phyloP scores from a whole-genome alignment of 2,797 vertebrate species.

The Acanthiza pusilla region DNA sequence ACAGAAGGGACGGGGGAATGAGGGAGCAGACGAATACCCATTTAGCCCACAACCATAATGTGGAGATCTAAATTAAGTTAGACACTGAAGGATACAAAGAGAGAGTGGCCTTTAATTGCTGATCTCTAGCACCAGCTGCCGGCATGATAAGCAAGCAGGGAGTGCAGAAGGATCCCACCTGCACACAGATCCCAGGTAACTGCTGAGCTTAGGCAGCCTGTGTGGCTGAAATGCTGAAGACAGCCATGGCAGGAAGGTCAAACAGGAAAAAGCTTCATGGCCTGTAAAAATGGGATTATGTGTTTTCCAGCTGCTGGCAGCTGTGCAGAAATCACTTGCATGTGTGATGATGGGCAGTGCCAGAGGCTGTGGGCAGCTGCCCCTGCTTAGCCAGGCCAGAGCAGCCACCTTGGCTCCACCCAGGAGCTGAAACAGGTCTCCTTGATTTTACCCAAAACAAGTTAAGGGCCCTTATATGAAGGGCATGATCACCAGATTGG shows the following conservation, averaged over 20 bases:
- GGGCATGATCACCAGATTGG: not conserved
- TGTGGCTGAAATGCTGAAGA: not conserved
- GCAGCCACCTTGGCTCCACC: not conserved
- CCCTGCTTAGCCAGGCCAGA: not conserved
- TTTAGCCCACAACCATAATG: not conserved
- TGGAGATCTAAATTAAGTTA: not conserved
- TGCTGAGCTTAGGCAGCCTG: rapidly evolving
- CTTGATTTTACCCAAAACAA: not conserved
- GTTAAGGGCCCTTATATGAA: not conserved
- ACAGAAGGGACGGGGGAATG: not conserved
- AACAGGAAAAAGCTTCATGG: not conserved
- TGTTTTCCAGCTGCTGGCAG: not conserved
- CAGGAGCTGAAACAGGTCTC: not conserved
- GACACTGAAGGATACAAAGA: not conserved
- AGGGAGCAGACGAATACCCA: not conserved
- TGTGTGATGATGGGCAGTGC: rapidly evolving
- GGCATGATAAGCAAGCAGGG: rapidly evolving
- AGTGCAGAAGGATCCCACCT: not conserved
- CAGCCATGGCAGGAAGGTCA: not conserved
- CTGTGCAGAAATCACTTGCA: not conserved
- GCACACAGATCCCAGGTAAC: not conserved
- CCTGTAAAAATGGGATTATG: not conserved
- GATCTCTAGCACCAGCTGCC: not conserved
- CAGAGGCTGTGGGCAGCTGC: not conserved
- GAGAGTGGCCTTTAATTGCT: not conserved